A percentile compares a stretch with the other conserved stretches of the same genome.
Conservation (phyloP, 1,140 invertebrate species). For the Metaphire vulgaris region DNA sequence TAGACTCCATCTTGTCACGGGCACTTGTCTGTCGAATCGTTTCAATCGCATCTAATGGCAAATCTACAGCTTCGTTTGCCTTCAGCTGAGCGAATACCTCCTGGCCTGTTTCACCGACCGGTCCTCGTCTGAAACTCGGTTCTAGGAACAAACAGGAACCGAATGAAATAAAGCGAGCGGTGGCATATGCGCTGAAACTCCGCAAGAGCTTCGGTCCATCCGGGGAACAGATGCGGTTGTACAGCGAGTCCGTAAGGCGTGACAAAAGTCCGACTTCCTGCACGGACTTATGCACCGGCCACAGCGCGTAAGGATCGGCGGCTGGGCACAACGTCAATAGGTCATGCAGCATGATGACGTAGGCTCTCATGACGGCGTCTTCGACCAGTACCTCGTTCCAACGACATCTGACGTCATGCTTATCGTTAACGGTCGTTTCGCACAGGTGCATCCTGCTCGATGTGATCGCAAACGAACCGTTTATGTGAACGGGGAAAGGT, state of each 20-base stretch:
- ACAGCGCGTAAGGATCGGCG: background rate
- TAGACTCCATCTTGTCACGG: no score
- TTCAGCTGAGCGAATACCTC: background rate
- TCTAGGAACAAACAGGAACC: background rate
- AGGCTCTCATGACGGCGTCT: conserved; percentile 28
- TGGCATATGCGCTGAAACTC: no score
- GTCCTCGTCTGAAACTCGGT: background rate
- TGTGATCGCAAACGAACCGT: conserved; percentile 36
- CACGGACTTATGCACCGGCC: background rate
- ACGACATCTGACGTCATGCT: conserved; percentile 14
- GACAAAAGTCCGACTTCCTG: background rate
- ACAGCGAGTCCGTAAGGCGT: background rate
- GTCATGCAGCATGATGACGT: conserved; percentile 5
- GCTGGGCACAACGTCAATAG: background rate
- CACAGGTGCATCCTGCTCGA: conserved; percentile 31
- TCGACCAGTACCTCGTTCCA: conserved; percentile 35
- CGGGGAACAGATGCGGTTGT: background rate
- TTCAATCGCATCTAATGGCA: background rate
- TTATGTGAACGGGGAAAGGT: conserved; percentile 33
- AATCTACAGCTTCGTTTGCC: background rate
- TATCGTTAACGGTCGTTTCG: conserved; percentile 31
- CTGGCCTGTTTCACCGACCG: background rate
- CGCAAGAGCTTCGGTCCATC: background rate
- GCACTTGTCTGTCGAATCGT: background rate
- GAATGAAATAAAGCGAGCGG: background rate